These are phyloP conservation scores for Keiferia lycopersicella DNA, from an alignment of 2,888 invertebrate species.

Conservation along the genomic window DNA sequence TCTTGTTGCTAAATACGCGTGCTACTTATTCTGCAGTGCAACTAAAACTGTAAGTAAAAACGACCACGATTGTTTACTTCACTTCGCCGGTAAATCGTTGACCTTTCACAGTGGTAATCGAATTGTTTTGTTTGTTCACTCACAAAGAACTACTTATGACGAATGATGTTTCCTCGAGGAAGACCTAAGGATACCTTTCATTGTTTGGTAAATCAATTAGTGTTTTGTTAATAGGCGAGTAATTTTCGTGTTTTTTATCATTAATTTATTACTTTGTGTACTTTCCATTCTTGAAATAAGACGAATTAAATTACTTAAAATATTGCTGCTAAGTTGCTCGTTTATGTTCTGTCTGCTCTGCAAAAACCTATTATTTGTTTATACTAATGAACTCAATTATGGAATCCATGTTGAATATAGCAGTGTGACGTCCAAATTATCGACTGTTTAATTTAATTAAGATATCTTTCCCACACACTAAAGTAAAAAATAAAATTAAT, in stretches of 20 bases:
- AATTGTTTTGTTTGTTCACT: slow-evolving; percentile 35
- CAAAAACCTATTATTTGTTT: no score
- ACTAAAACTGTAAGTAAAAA: slow-evolving; percentile 29
- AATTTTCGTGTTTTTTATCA: not conserved
- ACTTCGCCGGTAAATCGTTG: slow-evolving; percentile 14
- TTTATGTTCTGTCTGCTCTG: no score
- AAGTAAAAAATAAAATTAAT: not conserved
- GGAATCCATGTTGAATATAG: no score
- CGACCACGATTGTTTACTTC: slow-evolving; percentile 29
- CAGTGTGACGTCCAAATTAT: not conserved
- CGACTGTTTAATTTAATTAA: not conserved
- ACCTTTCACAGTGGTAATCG: slow-evolving; percentile 32
- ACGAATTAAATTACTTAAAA: not conserved
- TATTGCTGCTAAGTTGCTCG: no score
- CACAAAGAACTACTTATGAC: slow-evolving; percentile 15
- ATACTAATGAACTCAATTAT: no score
- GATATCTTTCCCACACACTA: not conserved
- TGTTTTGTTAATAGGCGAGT: not conserved
- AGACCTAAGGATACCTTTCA: slow-evolving; percentile 31
- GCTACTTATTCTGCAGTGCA: slow-evolving; percentile 17
- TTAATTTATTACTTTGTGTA: not conserved
- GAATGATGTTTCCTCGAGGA: slow-evolving; percentile 34
- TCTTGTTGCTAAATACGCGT: slow-evolving; percentile 20
- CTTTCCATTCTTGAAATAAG: not conserved
- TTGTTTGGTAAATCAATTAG: slow-evolving; percentile 31